Conservation (phyloP, 2,888 invertebrate genomes). For the Pseudococcus viburni region DNA sequence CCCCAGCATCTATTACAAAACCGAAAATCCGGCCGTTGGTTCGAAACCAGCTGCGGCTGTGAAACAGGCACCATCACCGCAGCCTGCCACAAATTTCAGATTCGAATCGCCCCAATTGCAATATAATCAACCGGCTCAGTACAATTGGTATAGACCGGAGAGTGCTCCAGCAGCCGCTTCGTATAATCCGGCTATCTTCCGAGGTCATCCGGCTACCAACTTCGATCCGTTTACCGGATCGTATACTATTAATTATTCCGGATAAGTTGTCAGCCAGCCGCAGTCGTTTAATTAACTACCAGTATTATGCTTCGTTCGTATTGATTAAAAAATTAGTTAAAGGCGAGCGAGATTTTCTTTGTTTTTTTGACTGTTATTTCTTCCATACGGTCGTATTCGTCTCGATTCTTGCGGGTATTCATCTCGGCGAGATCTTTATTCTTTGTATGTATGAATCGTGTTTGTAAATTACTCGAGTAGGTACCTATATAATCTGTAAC, state of each 20-base stretch:
- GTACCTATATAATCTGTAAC: too few relatives aligned
- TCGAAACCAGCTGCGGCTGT: background rate
- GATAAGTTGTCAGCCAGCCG: constrained; percentile 71
- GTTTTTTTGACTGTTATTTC: too few relatives aligned
- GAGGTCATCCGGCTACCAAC: constrained; percentile 82
- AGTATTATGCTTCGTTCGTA: too few relatives aligned
- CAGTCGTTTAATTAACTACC: background rate
- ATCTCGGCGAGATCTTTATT: too few relatives aligned
- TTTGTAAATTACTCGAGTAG: too few relatives aligned
- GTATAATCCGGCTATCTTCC: constrained; percentile 71
- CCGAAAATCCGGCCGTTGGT: constrained; percentile 69
- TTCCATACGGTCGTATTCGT: too few relatives aligned
- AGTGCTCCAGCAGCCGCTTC: background rate
- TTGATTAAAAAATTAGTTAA: too few relatives aligned
- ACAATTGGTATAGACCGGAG: constrained; percentile 68
- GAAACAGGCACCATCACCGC: constrained; percentile 69
- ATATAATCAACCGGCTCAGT: background rate
- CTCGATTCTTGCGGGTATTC: too few relatives aligned
- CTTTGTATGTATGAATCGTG: too few relatives aligned
- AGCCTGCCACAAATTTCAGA: constrained; percentile 68
- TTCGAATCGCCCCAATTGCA: constrained; percentile 67
- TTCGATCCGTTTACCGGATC: constrained; percentile 83
- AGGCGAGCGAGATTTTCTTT: too few relatives aligned
- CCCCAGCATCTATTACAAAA: constrained; percentile 83
- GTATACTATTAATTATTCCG: constrained; percentile 83